phyloP scores from a whole-genome alignment of 2,797 vertebrate species.

The Pangasius larnaudii region DNA sequence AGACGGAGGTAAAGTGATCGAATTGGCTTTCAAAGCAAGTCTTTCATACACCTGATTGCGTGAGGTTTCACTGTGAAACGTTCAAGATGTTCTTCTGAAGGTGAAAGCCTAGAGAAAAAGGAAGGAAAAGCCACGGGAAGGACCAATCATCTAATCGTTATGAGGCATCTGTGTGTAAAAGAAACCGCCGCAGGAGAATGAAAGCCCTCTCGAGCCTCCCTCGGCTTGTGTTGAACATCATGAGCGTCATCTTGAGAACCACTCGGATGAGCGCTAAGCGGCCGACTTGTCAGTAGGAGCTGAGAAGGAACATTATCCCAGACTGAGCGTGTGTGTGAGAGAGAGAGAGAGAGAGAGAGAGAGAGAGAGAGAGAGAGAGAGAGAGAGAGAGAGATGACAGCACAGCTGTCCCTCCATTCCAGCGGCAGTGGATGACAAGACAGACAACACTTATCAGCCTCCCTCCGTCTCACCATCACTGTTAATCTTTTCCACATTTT shows the following conservation, averaged over 20 bases:
- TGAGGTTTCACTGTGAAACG: constrained; percentile 54
- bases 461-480: constrained; percentile 48
- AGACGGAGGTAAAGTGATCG: constrained; percentile 46
- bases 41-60: constrained; percentile 56
- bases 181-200: constrained; percentile 17
- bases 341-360: not conserved
- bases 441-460: constrained; percentile 50
- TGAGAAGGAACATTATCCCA: constrained; percentile 44
- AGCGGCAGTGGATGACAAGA: constrained; percentile 52
- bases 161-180: not conserved
- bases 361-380: constrained; percentile 30
- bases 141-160: not conserved
- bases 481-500: constrained; percentile 57
- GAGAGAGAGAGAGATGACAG: constrained; percentile 24
- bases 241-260: constrained; percentile 48
- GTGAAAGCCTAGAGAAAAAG: not conserved
- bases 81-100: constrained; percentile 50
- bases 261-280: constrained; percentile 44
- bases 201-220: not conserved
- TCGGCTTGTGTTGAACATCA: constrained; percentile 41
- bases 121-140: not conserved
- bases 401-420: constrained; percentile 47
- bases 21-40: constrained; percentile 51
- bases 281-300: constrained; percentile 43
- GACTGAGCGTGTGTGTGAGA: not conserved